A percentile compares a stretch with the other conserved stretches of the same genome.
phyloP scores from a whole-genome alignment of 2,113 vertebrate genomes.

The Pomatorhinus ruficollis region DNA sequence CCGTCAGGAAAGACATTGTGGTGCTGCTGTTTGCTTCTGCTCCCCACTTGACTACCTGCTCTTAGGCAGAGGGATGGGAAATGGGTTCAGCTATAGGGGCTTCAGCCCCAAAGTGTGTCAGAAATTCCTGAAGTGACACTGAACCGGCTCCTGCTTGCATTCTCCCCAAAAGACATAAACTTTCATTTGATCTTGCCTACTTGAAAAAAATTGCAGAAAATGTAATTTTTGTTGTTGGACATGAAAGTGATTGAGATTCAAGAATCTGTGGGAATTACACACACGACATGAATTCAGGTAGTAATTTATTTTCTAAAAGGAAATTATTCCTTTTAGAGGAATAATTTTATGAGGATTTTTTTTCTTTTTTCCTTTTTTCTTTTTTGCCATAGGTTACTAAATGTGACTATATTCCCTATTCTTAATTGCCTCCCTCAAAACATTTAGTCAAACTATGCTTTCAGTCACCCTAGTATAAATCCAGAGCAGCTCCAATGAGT shows the following conservation, averaged over 20 bases:
- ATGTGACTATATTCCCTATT: not conserved
- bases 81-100: not conserved
- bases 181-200: not conserved
- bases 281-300: not conserved
- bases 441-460: not conserved
- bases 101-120: not conserved
- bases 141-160: not conserved
- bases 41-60: not conserved
- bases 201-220: not conserved
- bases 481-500: not conserved
- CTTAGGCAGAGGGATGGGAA: not conserved
- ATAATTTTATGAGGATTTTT: not conserved
- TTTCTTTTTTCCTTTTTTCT: not conserved
- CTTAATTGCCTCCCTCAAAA: not conserved
- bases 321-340: too few relatives aligned
- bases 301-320: not conserved
- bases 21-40: not conserved
- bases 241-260: not conserved
- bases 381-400: not conserved
- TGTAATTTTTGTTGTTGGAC: not conserved
- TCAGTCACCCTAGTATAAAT: not conserved
- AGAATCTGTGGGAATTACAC: not conserved
- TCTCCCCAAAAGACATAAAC: not conserved
- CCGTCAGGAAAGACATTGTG: not conserved
- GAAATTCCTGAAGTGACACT: accelerated